phyloP scores from a whole-genome alignment of 2,888 invertebrate genomes.

The Nezara viridula region DNA sequence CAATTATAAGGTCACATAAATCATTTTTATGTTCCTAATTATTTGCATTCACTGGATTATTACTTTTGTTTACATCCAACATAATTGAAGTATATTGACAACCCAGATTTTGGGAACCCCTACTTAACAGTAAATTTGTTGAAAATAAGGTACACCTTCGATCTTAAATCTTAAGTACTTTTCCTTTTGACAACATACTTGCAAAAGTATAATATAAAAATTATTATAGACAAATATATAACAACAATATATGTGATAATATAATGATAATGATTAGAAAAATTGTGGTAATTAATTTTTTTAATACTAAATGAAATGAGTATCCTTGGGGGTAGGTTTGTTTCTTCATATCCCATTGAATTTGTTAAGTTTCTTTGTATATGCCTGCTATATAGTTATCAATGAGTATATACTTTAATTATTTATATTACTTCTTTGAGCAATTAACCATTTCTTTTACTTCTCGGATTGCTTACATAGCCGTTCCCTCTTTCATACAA shows the following conservation, averaged over 20 bases:
- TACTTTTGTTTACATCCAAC: not conserved
- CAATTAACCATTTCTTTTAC: not conserved
- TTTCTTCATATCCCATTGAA: not conserved
- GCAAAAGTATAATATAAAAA: not conserved
- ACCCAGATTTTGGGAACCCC: constrained; percentile 12
- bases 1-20: not conserved
- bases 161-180: not conserved
- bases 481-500: constrained; percentile 4
- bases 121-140: not conserved
- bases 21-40: not conserved
- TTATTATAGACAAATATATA: not conserved
- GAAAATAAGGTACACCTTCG: not conserved
- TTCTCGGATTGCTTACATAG: not conserved
- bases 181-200: not conserved
- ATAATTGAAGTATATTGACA: not conserved
- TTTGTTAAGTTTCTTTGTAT: not conserved
- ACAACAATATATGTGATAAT: not conserved
- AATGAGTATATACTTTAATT: not conserved
- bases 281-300: not conserved
- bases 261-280: not conserved
- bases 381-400: not conserved
- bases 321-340: not conserved
- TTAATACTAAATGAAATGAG: not conserved
- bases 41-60: not conserved
- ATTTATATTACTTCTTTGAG: not conserved